phyloP scores from a whole-genome alignment of 92 coral and sea anemone genomes.

The Porites cylindrica region DNA sequence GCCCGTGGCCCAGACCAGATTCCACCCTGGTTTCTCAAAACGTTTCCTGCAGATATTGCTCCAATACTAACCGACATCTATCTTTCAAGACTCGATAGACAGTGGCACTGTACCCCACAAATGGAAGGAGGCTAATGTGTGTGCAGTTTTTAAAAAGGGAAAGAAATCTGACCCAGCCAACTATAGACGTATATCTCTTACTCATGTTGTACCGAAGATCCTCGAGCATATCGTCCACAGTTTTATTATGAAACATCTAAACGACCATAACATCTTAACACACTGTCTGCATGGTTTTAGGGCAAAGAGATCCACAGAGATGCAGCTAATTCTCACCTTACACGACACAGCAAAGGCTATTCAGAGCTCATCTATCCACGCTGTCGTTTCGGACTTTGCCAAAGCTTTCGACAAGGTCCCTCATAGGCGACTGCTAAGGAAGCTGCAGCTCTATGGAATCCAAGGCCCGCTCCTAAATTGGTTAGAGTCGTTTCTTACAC shows the following conservation, averaged over 20 bases:
- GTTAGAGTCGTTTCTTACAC: slow-evolving; percentile 35
- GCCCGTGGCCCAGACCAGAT: too few species aligned
- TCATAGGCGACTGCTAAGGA: slow-evolving; percentile 16
- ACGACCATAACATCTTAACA: not conserved
- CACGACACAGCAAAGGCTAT: too few species aligned
- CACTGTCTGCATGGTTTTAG: slow-evolving; percentile 34
- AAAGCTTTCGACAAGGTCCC: slow-evolving; percentile 32
- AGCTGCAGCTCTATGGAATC: slow-evolving; percentile 36
- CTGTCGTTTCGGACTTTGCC: not conserved
- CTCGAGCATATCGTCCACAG: too few species aligned
- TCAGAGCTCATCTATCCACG: too few species aligned
- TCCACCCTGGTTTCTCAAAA: too few species aligned
- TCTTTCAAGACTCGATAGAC: slow-evolving; percentile 24
- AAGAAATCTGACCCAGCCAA: too few species aligned
- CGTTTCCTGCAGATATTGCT: too few species aligned
- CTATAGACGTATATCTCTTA: too few species aligned
- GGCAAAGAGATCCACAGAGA: not conserved
- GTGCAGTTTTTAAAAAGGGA: too few species aligned
- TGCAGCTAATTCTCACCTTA: too few species aligned
- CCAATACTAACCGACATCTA: not conserved
- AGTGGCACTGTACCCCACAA: slow-evolving; percentile 23
- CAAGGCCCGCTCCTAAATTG: slow-evolving; percentile 37
- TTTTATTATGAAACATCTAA: too few species aligned
- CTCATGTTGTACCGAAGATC: too few species aligned
- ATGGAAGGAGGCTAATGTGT: not conserved